A percentile compares a stretch with the other conserved stretches of the same genome.
Evolutionary conservation across 2,113 vertebrate genomes (phyloP).

Genomic region (Aix galericulata): DNA sequence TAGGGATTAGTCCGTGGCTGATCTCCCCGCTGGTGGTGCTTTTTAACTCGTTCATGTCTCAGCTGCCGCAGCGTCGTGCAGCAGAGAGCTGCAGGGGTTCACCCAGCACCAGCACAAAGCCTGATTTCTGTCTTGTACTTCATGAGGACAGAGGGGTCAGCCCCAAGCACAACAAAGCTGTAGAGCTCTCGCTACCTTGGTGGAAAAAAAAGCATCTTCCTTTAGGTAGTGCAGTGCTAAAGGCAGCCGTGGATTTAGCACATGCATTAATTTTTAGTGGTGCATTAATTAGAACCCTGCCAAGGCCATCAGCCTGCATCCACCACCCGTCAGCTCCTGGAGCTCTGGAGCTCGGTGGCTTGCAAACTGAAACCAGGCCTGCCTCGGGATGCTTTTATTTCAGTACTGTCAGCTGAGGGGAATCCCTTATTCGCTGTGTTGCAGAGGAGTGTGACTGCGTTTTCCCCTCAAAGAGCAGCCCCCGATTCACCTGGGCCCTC

Average conservation of each 20-base stretch:
- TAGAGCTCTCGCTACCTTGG: background rate
- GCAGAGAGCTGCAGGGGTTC: too few species aligned
- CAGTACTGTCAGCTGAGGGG: background rate
- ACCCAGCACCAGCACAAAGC: too few species aligned
- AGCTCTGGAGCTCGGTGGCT: background rate
- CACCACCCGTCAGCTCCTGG: background rate
- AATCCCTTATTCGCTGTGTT: too few species aligned
- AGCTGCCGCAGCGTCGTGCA: too few species aligned
- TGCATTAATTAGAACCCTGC: background rate
- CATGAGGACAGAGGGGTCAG: too few species aligned
- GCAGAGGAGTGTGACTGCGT: background rate
- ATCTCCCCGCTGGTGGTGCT: background rate
- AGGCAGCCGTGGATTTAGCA: background rate
- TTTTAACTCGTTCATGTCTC: background rate
- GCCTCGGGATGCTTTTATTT: background rate
- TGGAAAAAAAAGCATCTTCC: background rate
- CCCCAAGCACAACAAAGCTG: background rate
- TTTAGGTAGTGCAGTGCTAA: background rate
- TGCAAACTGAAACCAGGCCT: background rate
- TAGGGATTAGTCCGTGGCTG: background rate
- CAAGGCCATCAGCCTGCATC: background rate
- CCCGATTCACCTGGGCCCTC: rapidly evolving
- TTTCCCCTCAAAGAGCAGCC: background rate
- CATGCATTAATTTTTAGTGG: too few species aligned
- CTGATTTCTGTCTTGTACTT: background rate